These are phyloP conservation scores for Pangasius djambal DNA, from an alignment of 2,797 vertebrate species.

Conservation along the genomic window DNA sequence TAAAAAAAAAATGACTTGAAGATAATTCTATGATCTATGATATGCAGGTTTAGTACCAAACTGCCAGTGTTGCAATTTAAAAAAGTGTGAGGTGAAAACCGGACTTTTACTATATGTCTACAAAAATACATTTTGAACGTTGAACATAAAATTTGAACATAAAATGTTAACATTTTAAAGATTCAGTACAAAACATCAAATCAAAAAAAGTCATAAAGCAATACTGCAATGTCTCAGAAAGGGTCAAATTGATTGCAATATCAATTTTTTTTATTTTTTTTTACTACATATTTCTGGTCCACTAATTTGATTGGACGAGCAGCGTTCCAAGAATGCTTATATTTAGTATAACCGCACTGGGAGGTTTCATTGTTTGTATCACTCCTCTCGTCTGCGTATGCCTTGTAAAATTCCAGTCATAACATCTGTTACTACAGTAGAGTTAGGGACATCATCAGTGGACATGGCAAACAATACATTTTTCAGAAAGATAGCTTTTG, in stretches of 20 bases:
- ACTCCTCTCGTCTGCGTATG: neutral
- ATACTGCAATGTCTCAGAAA: neutral
- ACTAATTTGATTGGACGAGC: neutral
- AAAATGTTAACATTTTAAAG: neutral
- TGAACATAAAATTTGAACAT: neutral
- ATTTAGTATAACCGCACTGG: neutral
- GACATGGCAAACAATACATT: neutral
- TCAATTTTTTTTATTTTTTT: too few species aligned
- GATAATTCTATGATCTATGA: neutral
- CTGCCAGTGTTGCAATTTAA: neutral
- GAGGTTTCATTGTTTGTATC: neutral
- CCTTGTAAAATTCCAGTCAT: neutral
- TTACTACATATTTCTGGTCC: neutral
- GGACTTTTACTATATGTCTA: neutral
- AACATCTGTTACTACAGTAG: neutral
- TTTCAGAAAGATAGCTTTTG: neutral
- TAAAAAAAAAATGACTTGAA: neutral
- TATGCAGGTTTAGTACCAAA: too few species aligned
- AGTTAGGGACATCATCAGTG: neutral
- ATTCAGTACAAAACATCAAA: neutral
- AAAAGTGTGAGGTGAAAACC: neutral
- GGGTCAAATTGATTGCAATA: too few species aligned
- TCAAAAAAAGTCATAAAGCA: neutral
- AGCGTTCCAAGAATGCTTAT: neutral
- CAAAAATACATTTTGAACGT: neutral